Percentiles rank a stretch among this genome's conserved stretches.
These are phyloP conservation scores for Mercenaria mercenaria DNA, from an alignment of 1,140 invertebrate genomes.

Conservation along the genomic window DNA sequence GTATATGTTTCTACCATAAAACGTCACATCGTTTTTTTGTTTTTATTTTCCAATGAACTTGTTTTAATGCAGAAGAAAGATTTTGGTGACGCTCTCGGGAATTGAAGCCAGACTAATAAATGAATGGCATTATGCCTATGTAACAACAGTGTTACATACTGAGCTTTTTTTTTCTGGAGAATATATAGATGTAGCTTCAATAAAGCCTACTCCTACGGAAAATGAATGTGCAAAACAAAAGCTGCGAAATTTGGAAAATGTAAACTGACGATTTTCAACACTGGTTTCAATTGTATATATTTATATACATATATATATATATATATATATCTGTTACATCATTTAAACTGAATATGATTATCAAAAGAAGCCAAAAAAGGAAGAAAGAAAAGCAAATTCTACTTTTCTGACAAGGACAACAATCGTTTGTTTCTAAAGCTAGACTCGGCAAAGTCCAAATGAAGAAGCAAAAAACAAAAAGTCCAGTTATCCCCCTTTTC, in stretches of 20 bases:
- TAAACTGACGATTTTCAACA: no score
- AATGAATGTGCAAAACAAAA: not conserved
- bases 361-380: no score
- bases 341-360: no score
- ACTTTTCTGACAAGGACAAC: no score
- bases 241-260: not conserved
- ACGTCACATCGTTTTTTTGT: constrained; percentile 40
- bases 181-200: not conserved
- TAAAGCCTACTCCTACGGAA: not conserved
- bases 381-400: no score
- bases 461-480: no score
- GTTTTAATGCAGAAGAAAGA: constrained; percentile 53
- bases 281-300: no score
- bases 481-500: no score
- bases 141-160: constrained; percentile 30
- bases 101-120: constrained; percentile 55
- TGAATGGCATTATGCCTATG: constrained; percentile 28
- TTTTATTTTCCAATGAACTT: constrained; percentile 30
- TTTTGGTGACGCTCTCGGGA: constrained; percentile 50
- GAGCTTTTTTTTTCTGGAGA: not conserved
- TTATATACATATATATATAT: no score
- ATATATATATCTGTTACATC: no score
- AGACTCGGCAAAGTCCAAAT: no score
- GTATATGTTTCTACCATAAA: constrained; percentile 1
- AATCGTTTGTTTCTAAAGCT: no score